These are phyloP conservation scores for Rhynchomys soricoides DNA, from an alignment of 2,113 vertebrate genomes.

Conservation along the genomic window DNA sequence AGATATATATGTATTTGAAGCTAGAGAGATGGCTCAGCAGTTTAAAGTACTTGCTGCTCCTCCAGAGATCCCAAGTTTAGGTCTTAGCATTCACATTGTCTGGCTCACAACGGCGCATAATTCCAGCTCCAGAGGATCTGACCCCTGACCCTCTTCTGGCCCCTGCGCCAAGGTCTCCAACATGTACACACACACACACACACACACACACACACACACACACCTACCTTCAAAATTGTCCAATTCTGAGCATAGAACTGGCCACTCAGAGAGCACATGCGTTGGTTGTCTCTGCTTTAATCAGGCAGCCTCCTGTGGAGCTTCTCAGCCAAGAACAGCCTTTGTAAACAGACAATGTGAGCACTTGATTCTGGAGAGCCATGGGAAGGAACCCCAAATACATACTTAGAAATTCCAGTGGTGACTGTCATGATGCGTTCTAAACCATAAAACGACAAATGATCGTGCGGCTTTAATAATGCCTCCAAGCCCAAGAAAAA, in stretches of 20 bases:
- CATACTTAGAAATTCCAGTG: neutral
- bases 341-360: conserved; percentile 17
- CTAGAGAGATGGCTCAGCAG: neutral
- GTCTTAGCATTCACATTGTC: neutral
- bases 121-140: neutral
- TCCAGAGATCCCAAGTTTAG: neutral
- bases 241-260: conserved; percentile 81
- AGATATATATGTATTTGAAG: conserved; percentile 81
- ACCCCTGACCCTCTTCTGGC: neutral
- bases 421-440: neutral
- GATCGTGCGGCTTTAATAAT: neutral
- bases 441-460: neutral
- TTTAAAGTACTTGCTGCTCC: neutral
- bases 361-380: neutral
- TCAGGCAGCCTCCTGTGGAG: neutral
- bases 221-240: conserved; percentile 30
- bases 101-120: neutral
- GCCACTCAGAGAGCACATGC: conserved; percentile 79
- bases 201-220: neutral
- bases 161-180: neutral
- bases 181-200: neutral
- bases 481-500: neutral
- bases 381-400: neutral
- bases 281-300: conserved; percentile 69
- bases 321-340: conserved; percentile 9